Base-by-base conservation (phyloP, 1,140 invertebrate species). In the Drosophila eugracilis region DNA sequence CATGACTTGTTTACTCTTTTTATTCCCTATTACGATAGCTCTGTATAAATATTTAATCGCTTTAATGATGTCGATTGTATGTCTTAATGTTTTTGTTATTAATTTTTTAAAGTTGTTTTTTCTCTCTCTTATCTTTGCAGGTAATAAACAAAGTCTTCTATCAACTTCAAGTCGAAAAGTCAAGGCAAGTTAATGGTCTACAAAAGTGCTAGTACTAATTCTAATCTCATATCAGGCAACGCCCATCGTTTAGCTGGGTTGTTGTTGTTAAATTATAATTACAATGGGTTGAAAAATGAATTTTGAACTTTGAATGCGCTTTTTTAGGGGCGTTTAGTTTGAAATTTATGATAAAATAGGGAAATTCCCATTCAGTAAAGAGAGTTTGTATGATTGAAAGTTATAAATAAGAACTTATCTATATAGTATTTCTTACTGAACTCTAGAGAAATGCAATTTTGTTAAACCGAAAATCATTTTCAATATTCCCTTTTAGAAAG, bases 121-220 rank as follows among this genome's bases (percentile, higher is more conserved):
- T 28, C 59, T 34, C 39, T 34, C 59, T 34, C 39, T 34, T 84
- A 39, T 85, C 37, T 26, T 85, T 84, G 26, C 80, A 84, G 80
- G 80, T 85, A 84, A 75, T 48, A 41, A 73, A 47, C 49, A 67
- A 37, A 71, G 34, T 59, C 21, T 21, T 36, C 39, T 42, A 60
- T 72, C 32, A 47, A 60, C 45, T 14, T 50, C 15, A 70, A 59
- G 45, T 57, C 24, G 53, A 28, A 14, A 7, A 22, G 19, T 41
- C 21, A 45, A 37, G 44, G 36, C 52, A 17, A 72, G 69, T 57
- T 24, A 32, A 45, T 49, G 41, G 42, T 12, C 14, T 6, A 19
- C 26, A 28, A 58, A 15, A 37, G 26, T 17, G 47, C 26, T 30
- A 14, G 14, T n/a, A 32, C 14, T 6, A 41, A 48, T 24, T 36